These are phyloP conservation scores for Platanista minor DNA, from an alignment of 2,113 vertebrate genomes.

Conservation along the genomic window DNA sequence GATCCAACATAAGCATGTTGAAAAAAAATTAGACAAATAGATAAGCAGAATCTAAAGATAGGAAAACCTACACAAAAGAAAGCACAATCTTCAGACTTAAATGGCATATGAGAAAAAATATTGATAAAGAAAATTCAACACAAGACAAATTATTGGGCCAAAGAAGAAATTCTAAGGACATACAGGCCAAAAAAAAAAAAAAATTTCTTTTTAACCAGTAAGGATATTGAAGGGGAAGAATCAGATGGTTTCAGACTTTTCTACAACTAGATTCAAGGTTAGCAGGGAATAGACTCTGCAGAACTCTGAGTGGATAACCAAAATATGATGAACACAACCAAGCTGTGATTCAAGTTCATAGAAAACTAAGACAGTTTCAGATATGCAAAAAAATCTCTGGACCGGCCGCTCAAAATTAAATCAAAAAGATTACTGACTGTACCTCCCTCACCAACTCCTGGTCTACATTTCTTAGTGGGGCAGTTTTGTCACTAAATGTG, in stretches of 20 bases:
- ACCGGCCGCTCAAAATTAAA: neutral
- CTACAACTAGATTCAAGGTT: neutral
- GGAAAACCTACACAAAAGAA: neutral
- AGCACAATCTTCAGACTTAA: neutral
- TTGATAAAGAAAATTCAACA: neutral
- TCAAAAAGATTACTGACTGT: neutral
- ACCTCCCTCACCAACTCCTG: neutral
- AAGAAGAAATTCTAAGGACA: neutral
- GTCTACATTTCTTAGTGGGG: neutral
- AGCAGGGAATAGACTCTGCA: no score
- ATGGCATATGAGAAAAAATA: neutral
- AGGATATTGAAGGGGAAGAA: neutral
- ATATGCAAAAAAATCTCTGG: neutral
- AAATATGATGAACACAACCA: neutral
- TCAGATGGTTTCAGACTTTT: neutral
- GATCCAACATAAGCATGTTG: neutral
- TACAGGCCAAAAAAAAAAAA: neutral
- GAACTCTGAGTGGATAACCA: neutral
- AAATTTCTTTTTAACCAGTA: neutral
- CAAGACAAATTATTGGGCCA: neutral
- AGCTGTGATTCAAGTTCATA: neutral
- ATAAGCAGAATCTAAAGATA: neutral
- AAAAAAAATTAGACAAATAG: neutral
- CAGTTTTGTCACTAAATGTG: neutral
- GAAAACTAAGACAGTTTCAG: neutral